These are phyloP conservation scores for Sciaenops ocellatus DNA, from an alignment of 2,797 vertebrate species.

Conservation along the genomic window DNA sequence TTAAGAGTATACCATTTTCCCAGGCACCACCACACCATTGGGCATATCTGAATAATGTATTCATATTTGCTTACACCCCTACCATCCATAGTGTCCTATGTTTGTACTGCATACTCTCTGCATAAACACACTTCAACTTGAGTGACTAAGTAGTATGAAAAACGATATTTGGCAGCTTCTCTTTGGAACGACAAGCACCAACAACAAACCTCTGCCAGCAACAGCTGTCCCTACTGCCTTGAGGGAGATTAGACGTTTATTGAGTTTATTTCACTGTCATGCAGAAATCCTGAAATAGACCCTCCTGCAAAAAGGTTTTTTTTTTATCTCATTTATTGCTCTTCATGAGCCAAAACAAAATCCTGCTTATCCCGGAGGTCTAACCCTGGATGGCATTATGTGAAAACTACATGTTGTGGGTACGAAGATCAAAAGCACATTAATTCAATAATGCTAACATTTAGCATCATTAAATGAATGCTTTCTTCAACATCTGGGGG, in stretches of 20 bases:
- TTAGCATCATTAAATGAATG: constrained; percentile 8
- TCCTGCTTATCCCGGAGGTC: constrained; percentile 17
- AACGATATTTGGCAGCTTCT: background rate
- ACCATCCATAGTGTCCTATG: background rate
- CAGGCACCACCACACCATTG: too few relatives aligned
- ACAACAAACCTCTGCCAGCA: constrained; percentile 18
- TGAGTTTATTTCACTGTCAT: constrained; percentile 53
- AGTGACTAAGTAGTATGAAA: background rate
- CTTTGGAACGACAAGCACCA: background rate
- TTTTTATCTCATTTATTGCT: constrained; percentile 9
- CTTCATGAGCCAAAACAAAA: constrained; percentile 30
- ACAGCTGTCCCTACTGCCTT: constrained; percentile 10
- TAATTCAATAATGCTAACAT: constrained; percentile 19
- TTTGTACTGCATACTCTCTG: background rate
- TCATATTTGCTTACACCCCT: background rate
- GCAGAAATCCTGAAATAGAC: constrained; percentile 39
- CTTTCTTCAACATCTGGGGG: constrained; percentile 4
- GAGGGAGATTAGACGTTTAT: constrained; percentile 31
- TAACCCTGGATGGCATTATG: constrained; percentile 1
- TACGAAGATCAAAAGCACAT: constrained; percentile 26
- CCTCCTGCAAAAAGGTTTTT: background rate
- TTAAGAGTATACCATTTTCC: too few relatives aligned
- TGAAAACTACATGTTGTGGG: constrained; percentile 4
- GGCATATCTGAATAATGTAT: background rate
- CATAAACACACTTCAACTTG: background rate